Base-by-base conservation (phyloP, 2,113 vertebrate genomes). In the Archocentrus centrarchus region DNA sequence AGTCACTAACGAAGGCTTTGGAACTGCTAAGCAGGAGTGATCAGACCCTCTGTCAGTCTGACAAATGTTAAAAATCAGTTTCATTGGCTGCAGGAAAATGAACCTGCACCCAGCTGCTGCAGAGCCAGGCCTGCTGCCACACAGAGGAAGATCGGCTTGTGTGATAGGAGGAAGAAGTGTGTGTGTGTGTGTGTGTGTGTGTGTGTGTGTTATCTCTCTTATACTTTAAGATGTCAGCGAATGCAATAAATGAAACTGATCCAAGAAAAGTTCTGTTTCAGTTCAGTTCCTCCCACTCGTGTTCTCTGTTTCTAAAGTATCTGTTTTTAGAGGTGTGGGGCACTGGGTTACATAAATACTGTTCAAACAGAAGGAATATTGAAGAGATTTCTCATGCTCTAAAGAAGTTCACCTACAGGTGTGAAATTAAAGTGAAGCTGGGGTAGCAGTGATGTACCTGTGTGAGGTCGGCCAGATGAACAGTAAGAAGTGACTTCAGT, bases 201-300 rank as follows among this genome's bases (percentile, higher is more conserved):
- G 30, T 32, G 47, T 50, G 13, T 17, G 13, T 50, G 47, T 15
- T 5, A 15, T 58, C 5, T 58, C 18, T 58, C n/a, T 37, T 37
- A 9, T 35, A 35, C 55, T 59, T 59, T 59, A 7, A 9, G 11
- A 24, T 24, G 15, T 22, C 47, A 35, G 5, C 37, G 18, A 11
- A 70, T 77, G 10, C 35, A 24, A 10, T 37, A 24, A 11, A 70
- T 77, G 11, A 50, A 76, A 59, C 17, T 2, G 10, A 22, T 81
- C 61, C 61, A 55, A 41, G 77, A 44, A 32, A 66, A 59, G 15
- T 30, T 18, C 50, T 55, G 9, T 64, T 50, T 66, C 27, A 2
- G 39, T 77, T 81, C 41, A 77, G 30, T 59, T 77, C 63, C 61
- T 30, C 70, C 84, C 70, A 60, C 84, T 81, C 84, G 61, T 76